These are phyloP conservation scores for Drosophila bunnanda DNA, from an alignment of 2,888 invertebrate species.

Conservation along the genomic window DNA sequence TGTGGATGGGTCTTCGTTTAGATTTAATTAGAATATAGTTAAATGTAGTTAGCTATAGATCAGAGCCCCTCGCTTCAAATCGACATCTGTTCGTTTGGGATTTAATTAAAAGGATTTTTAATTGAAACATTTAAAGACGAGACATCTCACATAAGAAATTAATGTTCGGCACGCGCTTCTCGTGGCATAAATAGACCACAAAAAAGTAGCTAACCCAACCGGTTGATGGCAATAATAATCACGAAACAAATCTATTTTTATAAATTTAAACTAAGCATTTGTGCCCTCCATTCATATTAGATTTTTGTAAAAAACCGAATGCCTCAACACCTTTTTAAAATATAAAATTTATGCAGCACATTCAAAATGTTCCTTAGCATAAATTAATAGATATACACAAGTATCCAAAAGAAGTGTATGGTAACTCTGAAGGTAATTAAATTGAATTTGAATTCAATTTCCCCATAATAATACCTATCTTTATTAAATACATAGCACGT, in stretches of 20 bases:
- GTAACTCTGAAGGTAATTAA: neutral
- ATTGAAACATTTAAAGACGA: slow-evolving; percentile 6
- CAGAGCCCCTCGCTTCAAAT: neutral
- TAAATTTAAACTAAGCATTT: neutral
- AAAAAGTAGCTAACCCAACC: slow-evolving; percentile 52
- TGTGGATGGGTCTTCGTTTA: slow-evolving; percentile 40
- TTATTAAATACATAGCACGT: neutral
- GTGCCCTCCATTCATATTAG: slow-evolving; percentile 13
- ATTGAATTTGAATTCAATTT: neutral
- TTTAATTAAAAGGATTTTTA: slow-evolving; percentile 28
- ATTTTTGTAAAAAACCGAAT: slow-evolving; percentile 9
- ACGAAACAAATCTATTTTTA: neutral
- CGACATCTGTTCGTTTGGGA: slow-evolving; percentile 22
- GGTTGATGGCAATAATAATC: slow-evolving; percentile 41
- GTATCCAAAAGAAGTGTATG: neutral
- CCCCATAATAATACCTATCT: neutral
- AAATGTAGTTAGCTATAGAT: slow-evolving; percentile 22
- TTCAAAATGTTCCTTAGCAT: too few relatives aligned
- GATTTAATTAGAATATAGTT: slow-evolving; percentile 48
- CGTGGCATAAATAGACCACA: slow-evolving; percentile 22
- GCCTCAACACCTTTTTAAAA: neutral
- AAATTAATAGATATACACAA: neutral
- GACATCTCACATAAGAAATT: slow-evolving; percentile 19
- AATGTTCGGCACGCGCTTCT: slow-evolving; percentile 37
- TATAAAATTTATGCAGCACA: neutral